Percentiles rank a stretch among this genome's conserved stretches.
phyloP scores from a whole-genome alignment of 1,140 invertebrate species.

The Nasonia giraulti region DNA sequence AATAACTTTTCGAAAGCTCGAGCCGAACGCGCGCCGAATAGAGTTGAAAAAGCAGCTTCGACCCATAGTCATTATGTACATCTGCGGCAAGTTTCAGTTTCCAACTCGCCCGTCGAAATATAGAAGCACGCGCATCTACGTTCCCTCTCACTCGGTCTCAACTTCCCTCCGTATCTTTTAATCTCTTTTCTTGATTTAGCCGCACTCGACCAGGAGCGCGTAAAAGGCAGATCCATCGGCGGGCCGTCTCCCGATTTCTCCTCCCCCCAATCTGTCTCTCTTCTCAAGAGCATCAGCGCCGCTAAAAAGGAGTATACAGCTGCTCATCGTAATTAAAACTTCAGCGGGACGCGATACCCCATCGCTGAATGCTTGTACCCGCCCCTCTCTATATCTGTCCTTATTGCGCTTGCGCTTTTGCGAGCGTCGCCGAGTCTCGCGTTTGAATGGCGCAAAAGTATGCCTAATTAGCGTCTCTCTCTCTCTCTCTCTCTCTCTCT shows the following conservation, averaged over 20 bases:
- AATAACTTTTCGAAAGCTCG: conserved; percentile 21
- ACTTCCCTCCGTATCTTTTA: background rate
- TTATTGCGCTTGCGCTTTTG: background rate
- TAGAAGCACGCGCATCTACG: background rate
- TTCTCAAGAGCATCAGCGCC: background rate
- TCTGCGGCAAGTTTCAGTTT: background rate
- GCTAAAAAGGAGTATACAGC: conserved; percentile 2
- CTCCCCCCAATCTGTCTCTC: too few species aligned
- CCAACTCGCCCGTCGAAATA: background rate
- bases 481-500: too few species aligned
- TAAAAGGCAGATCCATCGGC: background rate
- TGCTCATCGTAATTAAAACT: conserved; percentile 27
- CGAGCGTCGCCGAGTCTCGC: background rate
- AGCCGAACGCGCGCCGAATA: background rate
- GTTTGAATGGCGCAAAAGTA: background rate
- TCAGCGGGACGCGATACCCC: conserved; percentile 11
- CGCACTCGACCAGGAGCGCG: background rate
- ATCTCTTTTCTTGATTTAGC: conserved; percentile 22
- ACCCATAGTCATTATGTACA: background rate
- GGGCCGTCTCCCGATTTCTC: background rate
- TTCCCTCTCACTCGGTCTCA: background rate
- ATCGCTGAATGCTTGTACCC: background rate
- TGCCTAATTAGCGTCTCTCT: background rate
- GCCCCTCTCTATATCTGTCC: background rate
- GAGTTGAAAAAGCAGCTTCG: background rate